phyloP scores from a whole-genome alignment of 1,140 invertebrate genomes.

The Sycophila sp. region DNA sequence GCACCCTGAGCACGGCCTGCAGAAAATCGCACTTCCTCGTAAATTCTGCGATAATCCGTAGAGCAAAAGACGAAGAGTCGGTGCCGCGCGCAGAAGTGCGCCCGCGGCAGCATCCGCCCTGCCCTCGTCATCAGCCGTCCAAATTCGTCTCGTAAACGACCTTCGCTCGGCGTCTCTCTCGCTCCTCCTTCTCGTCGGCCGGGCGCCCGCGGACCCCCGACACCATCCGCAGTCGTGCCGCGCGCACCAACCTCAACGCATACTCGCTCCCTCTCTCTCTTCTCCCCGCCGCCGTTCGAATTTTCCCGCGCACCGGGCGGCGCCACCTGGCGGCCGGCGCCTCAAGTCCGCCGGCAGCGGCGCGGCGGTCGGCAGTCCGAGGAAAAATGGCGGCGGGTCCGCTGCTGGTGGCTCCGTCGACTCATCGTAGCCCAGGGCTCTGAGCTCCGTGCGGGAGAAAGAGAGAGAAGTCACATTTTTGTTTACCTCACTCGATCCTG shows the following conservation, averaged over 20 bases:
- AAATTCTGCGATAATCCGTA: background rate
- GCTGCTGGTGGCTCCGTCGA: constrained; percentile 44
- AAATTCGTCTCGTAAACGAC: constrained; percentile 22
- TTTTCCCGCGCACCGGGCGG: background rate
- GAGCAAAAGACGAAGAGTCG: background rate
- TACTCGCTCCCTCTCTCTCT: background rate
- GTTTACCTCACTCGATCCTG: too few species aligned
- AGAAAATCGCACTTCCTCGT: too few species aligned
- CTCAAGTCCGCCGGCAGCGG: background rate
- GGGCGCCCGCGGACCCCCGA: too few species aligned
- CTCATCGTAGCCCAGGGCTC: constrained; percentile 19
- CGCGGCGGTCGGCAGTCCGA: constrained; percentile 46
- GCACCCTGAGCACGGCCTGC: too few species aligned
- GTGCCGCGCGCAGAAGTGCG: background rate
- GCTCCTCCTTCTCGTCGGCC: background rate
- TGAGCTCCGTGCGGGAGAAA: background rate
- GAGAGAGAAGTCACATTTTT: background rate
- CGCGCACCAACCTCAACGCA: constrained; percentile 29
- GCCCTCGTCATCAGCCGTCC: constrained; percentile 2
- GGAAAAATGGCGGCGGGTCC: constrained; percentile 63
- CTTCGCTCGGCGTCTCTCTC: constrained; percentile 5
- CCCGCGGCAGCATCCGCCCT: background rate
- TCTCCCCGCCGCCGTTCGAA: constrained; percentile 2
- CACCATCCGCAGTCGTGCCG: constrained; percentile 31
- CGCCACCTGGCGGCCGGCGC: constrained; percentile 1